Conservation (phyloP, 2,888 invertebrate species). For the Eurytoma adleriae region DNA sequence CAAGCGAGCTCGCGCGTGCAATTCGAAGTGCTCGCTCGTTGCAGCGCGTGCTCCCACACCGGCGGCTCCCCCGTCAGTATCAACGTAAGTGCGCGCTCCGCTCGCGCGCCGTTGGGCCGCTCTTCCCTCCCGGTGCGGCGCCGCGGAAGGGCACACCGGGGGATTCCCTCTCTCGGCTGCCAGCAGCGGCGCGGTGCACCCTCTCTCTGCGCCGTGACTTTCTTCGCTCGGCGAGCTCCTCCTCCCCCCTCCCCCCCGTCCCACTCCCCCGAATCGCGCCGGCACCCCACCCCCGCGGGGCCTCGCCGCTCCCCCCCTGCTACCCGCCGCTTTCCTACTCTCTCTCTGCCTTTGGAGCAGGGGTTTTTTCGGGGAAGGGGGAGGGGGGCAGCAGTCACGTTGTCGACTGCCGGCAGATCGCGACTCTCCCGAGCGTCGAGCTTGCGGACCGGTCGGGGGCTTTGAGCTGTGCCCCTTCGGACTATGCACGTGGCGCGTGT, state of each 20-base stretch:
- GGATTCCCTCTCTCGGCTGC: constrained; percentile 37
- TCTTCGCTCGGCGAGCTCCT: not conserved
- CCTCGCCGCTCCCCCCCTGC: not conserved
- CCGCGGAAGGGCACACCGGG: constrained; percentile 21
- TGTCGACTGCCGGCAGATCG: too few relatives aligned
- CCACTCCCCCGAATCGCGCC: not conserved
- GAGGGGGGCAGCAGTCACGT: not conserved
- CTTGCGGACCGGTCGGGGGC: too few relatives aligned
- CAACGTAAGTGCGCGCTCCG: not conserved
- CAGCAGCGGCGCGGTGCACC: constrained; percentile 4
- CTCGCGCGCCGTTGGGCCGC: not conserved
- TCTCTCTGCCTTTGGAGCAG: not conserved
- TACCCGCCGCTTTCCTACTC: not conserved
- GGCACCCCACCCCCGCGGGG: constrained; percentile 11
- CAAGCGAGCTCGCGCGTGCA: not conserved
- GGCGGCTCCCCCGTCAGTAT: too few relatives aligned
- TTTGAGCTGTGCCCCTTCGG: too few relatives aligned
- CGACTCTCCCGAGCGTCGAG: too few relatives aligned
- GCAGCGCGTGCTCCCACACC: not conserved
- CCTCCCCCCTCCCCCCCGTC: not conserved
- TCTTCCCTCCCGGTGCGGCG: not conserved
- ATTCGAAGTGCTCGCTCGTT: not conserved
- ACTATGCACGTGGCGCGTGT: too few relatives aligned
- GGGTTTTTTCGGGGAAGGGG: constrained; percentile 13
- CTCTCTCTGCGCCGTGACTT: constrained; percentile 7